Evolutionary conservation across 2,797 vertebrate species (phyloP), one percentile per base, ranked within the genome.

Genomic region (Thaleichthys pacificus): DNA sequence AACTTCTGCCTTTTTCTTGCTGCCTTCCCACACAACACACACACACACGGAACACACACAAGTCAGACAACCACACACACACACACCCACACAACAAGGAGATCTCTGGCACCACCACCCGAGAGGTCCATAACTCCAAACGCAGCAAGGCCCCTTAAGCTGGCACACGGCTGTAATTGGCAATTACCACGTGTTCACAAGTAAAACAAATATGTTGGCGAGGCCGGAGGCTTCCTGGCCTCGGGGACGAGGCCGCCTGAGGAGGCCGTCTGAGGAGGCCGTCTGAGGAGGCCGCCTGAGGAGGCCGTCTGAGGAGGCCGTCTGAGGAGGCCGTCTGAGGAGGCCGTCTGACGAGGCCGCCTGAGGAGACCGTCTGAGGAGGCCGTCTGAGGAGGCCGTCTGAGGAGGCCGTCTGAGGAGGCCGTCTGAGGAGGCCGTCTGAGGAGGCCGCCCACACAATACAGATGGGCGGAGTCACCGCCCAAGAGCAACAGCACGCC

Each of bases 181-280:
- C 76, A 78, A 77, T 76, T 77, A 72, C 73, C 32, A 28, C 3
- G 68, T 66, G 60, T 77, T 83, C 66, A 62, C 66, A 80, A 77
- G 77, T 75, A 80, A 84, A 83, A 82, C 75, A 80, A 74, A 83
- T 76, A 79, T 22, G 67, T 74, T 79, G 73, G 75, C 72, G 35
- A n/a, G 5, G 68, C 49, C 15, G 7, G 28, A 22, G 75, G 24
- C 54, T 58, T 42, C 14, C 69, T 62, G 56, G 19, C 32, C 51
- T 12, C 19, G 17, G 5, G 9, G 49, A 22, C 15, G 26, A 32
- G 64, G 26, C 64, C 35, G 70, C 61, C 19, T 61, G 68, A 24
- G 15, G 28, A 32, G 65, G 28, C 64, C 38, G 70, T 1, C 22
- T 24, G 22, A 24, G 22, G 22, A 24, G 22, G 22, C 22, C 22